phyloP scores from a whole-genome alignment of 2,113 vertebrate genomes.

The Xiphias gladius region DNA sequence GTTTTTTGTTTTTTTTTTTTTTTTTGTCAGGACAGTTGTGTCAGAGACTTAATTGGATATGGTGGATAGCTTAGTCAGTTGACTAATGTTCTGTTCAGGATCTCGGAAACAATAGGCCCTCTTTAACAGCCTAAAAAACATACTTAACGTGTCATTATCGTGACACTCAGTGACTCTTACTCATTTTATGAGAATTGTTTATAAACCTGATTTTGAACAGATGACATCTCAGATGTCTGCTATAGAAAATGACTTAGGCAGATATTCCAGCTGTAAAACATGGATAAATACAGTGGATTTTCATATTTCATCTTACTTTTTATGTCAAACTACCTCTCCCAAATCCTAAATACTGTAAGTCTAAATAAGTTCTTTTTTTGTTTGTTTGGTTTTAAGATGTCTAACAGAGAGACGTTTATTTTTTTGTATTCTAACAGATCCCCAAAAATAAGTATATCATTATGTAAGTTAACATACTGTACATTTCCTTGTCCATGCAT shows the following conservation, averaged over 20 bases:
- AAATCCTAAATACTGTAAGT: neutral
- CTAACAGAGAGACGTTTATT: neutral
- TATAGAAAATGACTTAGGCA: neutral
- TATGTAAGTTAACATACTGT: neutral
- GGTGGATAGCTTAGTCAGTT: neutral
- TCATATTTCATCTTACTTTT: neutral
- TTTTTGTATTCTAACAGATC: too few species aligned
- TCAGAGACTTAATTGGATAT: conserved; percentile 10
- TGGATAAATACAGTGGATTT: neutral
- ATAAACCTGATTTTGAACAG: neutral
- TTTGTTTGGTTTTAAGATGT: neutral
- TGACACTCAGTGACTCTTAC: neutral
- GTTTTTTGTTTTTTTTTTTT: neutral
- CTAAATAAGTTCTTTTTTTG: neutral
- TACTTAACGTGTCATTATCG: neutral
- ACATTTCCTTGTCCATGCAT: neutral
- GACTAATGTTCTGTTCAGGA: neutral
- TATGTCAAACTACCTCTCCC: neutral
- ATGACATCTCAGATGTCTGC: neutral
- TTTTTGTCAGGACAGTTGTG: neutral
- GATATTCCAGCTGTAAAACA: neutral
- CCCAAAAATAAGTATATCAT: neutral
- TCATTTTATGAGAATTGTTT: neutral
- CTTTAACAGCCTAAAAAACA: neutral
- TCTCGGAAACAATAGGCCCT: neutral